Evolutionary conservation across 2,113 vertebrate species (phyloP).

Genomic region (Cyanoramphus novaezelandiae): DNA sequence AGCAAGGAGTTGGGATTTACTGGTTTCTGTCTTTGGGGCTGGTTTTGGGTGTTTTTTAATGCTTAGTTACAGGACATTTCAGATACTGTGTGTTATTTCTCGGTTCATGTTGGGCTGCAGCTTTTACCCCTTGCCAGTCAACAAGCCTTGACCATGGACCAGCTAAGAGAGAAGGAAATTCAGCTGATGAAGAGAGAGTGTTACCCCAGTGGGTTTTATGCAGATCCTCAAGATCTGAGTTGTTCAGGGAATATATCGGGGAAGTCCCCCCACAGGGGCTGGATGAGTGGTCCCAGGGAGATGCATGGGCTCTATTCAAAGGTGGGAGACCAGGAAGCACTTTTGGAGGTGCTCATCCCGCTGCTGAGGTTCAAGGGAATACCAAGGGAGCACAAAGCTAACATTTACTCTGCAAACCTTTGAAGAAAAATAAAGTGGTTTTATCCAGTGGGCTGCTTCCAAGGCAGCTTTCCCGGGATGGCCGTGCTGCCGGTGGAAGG

Average conservation of each 20-base stretch:
- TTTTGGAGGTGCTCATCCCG: rapidly evolving
- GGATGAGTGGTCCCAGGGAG: background rate
- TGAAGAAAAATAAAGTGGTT: background rate
- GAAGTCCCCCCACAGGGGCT: rapidly evolving
- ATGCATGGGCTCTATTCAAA: background rate
- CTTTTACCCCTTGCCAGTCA: background rate
- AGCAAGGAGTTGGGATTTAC: background rate
- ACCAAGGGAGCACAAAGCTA: background rate
- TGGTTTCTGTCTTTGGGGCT: background rate
- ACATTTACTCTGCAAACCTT: background rate
- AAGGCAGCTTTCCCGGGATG: background rate
- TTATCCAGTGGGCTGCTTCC: background rate
- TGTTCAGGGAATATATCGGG: background rate
- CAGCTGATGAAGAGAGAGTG: background rate
- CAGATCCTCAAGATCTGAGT: background rate
- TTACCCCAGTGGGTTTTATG: rapidly evolving
- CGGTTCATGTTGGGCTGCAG: background rate
- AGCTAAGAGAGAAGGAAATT: background rate
- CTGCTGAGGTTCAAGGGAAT: background rate
- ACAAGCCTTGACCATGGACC: rapidly evolving
- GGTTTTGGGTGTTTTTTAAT: background rate
- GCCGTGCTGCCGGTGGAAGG: background rate
- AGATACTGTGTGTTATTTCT: rapidly evolving
- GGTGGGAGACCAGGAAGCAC: background rate
- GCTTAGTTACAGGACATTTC: rapidly evolving